phyloP scores from a whole-genome alignment of 2,797 vertebrate species.

The Anguilla obscura region DNA sequence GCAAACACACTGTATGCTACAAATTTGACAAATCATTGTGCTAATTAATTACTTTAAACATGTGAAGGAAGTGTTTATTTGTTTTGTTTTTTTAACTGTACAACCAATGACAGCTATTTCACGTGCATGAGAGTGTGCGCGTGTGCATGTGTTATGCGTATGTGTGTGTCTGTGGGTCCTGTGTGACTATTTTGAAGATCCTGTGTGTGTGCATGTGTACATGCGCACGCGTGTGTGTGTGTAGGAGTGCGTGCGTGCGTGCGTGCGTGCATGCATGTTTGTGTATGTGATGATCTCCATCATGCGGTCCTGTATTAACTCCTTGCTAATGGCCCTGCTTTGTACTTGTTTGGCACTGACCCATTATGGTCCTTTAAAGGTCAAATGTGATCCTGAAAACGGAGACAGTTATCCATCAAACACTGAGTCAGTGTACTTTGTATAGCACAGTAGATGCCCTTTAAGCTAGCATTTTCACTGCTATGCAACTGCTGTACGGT shows the following conservation, averaged over 20 bases:
- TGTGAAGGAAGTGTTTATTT: neutral
- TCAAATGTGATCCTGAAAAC: neutral
- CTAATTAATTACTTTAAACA: neutral
- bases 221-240: neutral
- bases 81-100: neutral
- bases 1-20: neutral
- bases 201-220: neutral
- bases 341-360: neutral
- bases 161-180: neutral
- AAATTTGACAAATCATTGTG: neutral
- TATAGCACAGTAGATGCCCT: neutral
- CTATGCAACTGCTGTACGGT: neutral
- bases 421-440: neutral
- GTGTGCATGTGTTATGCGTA: neutral
- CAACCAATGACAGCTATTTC: slow-evolving; percentile 11
- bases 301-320: neutral
- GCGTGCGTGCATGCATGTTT: neutral
- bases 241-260: neutral
- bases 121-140: slow-evolving; percentile 23
- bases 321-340: no score
- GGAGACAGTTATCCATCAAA: neutral
- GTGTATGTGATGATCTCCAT: neutral
- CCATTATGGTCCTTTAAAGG: neutral
- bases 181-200: neutral
- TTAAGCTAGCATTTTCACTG: neutral